Evolutionary conservation across 2,113 vertebrate genomes (phyloP).

Genomic region (Chionomys nivalis): DNA sequence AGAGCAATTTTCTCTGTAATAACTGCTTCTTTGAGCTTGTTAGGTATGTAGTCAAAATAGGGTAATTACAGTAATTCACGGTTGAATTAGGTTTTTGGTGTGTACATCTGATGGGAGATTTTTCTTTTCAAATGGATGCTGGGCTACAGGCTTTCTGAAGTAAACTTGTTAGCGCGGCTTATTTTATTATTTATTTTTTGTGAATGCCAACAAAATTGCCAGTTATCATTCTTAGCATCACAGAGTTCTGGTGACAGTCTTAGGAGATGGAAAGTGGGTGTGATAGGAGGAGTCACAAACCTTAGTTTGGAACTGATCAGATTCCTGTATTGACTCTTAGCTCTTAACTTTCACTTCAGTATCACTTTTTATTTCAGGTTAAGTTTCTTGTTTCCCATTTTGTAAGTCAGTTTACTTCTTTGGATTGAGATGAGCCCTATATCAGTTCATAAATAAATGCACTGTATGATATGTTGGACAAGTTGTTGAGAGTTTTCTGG

Average conservation of each 20-base stretch:
- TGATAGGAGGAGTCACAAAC: not conserved
- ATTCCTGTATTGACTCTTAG: not conserved
- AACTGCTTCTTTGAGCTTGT: slow-evolving; percentile 41
- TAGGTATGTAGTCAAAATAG: slow-evolving; percentile 46
- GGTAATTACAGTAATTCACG: slow-evolving; percentile 58
- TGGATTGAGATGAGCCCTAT: not conserved
- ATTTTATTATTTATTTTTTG: not conserved
- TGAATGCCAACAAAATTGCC: slow-evolving; percentile 11
- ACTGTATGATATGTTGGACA: not conserved
- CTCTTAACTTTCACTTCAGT: not conserved
- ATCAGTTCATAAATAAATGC: not conserved
- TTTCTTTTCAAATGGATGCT: slow-evolving; percentile 46
- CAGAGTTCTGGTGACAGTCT: not conserved
- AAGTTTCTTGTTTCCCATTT: not conserved
- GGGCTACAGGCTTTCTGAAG: slow-evolving; percentile 23
- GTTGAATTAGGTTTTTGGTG: slow-evolving; percentile 52
- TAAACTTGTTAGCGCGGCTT: not conserved
- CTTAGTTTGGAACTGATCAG: not conserved
- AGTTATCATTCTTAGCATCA: not conserved
- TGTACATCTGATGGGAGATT: slow-evolving; percentile 52
- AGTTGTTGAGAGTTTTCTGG: slow-evolving; percentile 17
- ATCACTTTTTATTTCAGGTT: not conserved
- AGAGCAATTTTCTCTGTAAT: slow-evolving; percentile 35
- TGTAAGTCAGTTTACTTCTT: not conserved
- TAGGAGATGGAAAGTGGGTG: not conserved